Conservation (phyloP, 1,140 invertebrate species). For the Drosophila hydei region DNA sequence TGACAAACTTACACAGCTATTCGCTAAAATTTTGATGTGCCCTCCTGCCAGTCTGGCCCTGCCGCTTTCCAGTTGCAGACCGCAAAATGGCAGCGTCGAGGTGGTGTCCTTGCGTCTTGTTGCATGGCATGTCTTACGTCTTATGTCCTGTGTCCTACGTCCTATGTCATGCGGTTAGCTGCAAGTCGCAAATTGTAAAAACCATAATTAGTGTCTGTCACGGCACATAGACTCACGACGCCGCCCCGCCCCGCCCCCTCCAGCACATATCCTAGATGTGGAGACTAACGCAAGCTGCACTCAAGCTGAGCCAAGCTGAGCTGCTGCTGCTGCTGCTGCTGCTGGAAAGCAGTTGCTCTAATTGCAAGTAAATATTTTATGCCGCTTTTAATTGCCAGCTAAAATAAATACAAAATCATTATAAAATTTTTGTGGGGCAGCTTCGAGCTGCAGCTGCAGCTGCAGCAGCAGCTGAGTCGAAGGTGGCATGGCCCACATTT, state of each 20-base stretch:
- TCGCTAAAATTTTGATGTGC: conserved; percentile 37
- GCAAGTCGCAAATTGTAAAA: conserved; percentile 77
- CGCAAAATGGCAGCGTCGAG: conserved; percentile 62
- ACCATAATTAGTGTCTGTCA: conserved; percentile 82
- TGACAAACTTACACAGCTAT: conserved; percentile 41
- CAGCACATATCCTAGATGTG: background rate
- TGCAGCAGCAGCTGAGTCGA: background rate
- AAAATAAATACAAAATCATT: conserved; percentile 80
- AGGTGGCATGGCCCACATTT: conserved; percentile 60
- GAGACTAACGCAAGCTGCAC: conserved; percentile 48
- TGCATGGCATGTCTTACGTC: conserved; percentile 42
- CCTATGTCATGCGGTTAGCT: conserved; percentile 66
- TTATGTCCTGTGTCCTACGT: conserved; percentile 18
- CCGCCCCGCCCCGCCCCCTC: conserved; percentile 22
- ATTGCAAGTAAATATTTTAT: conserved; percentile 82
- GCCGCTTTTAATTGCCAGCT: conserved; percentile 76
- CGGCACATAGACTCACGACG: conserved; percentile 49
- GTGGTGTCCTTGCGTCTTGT: conserved; percentile 31
- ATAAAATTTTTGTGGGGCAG: conserved; percentile 47
- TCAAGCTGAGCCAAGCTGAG: conserved; percentile 54
- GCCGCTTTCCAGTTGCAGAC: conserved; percentile 20
- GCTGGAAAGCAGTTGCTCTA: conserved; percentile 59
- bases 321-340: conserved; percentile 5
- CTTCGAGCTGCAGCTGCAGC: background rate
- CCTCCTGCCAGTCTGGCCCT: background rate